These are phyloP conservation scores for Dyspetes luteomarginatus DNA, from an alignment of 2,888 invertebrate species.

Conservation along the genomic window DNA sequence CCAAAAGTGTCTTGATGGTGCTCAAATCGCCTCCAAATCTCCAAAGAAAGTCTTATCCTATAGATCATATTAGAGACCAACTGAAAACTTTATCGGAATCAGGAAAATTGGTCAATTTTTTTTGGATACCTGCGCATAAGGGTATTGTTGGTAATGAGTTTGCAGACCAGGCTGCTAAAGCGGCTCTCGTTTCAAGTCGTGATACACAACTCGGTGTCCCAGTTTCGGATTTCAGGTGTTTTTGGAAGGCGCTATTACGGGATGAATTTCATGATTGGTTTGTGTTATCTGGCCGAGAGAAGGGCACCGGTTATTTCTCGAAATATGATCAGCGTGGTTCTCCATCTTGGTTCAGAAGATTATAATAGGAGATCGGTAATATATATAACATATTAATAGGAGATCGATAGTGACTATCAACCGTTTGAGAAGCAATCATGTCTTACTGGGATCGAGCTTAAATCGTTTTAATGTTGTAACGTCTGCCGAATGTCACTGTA, in stretches of 20 bases:
- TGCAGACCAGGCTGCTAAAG: slow-evolving; percentile 49
- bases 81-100: neutral
- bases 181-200: neutral
- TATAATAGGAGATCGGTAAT: too few relatives aligned
- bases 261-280: slow-evolving; percentile 11
- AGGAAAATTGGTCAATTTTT: slow-evolving; percentile 29
- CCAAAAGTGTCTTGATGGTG: slow-evolving; percentile 51
- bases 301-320: neutral
- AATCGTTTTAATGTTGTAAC: slow-evolving; percentile 36
- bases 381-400: neutral
- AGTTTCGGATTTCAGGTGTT: slow-evolving; percentile 1
- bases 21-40: neutral
- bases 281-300: neutral
- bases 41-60: slow-evolving; percentile 12
- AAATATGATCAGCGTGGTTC: neutral
- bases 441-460: slow-evolving; percentile 35
- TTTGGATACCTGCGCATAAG: slow-evolving; percentile 64
- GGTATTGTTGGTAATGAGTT: slow-evolving; percentile 60
- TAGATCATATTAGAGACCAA: neutral
- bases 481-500: slow-evolving; percentile 26
- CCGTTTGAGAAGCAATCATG: slow-evolving; percentile 34
- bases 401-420: slow-evolving; percentile 33
- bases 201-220: slow-evolving; percentile 16
- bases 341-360: slow-evolving; percentile 27
- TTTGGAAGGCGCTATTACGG: slow-evolving; percentile 6